Evolutionary conservation across 2,888 invertebrate species (phyloP), one percentile per base, ranked within the genome.

Genomic region (Harmothoe impar): DNA sequence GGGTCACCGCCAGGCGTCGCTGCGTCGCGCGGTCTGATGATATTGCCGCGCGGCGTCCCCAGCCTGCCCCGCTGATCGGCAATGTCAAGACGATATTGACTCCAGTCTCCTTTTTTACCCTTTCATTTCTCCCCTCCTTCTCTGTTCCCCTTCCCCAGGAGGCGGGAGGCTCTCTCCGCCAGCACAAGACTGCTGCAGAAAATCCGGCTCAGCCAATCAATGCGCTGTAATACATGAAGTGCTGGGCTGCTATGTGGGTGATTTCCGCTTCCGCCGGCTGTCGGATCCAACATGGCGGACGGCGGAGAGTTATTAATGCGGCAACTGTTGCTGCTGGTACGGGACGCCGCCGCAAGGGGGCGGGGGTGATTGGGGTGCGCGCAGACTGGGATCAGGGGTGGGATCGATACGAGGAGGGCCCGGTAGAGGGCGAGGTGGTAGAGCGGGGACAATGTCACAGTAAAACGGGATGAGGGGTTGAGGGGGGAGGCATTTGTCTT

Each of bases 1-100:
- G 84, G 84, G 84, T 84, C 84, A 84, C 84, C 84, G 51, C 84
- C 23, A 84, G 84, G 84, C 84, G 84, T 84, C 84, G 43, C 84
- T 17, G 35, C 25, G 84, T 84, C 84, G 43, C 84, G 35, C 15
- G 43, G 84, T 0, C 51, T 84, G 84, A 84, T 84, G 84, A 51
- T 84, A 84, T 84, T 84, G 84, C 84, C 51, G 84, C 43, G 17
- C 72, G 72, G 72, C 31, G 29, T 25, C 17, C 29, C 72, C 25
- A 25, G n/a, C 25, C 72, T 25, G 29, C 29, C 31, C 72, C 72
- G 72, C 72, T 72, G 72, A 72, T 72, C 72, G 72, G 29, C 72
- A 72, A 72, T 72, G 72, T 72, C 72, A 72, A 72, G 72, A 72
- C 20, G 72, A 29, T 72, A 72, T 72, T 72, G 72, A 72, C 72